Conservation (phyloP, 2,888 invertebrate genomes). For the Cataglyphis altisquamis region DNA sequence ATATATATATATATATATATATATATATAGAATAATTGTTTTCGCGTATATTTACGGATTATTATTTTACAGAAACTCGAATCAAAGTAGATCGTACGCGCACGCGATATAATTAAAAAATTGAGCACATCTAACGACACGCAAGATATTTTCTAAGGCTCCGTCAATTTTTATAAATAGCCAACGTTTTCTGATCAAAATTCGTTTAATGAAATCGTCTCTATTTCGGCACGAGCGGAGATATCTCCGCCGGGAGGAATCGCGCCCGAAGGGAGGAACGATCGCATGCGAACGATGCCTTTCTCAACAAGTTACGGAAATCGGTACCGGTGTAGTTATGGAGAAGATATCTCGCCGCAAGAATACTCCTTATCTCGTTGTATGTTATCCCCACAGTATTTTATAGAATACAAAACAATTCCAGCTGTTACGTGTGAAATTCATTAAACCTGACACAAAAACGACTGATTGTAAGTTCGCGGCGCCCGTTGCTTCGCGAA, state of each 20-base stretch:
- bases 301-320: slow-evolving; percentile 78
- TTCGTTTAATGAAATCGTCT: slow-evolving; percentile 25
- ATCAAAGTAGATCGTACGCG: background rate
- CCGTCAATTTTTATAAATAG: slow-evolving; percentile 5
- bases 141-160: background rate
- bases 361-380: slow-evolving; percentile 8
- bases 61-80: background rate
- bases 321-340: slow-evolving; percentile 63
- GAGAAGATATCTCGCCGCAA: background rate
- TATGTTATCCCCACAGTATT: background rate
- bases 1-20: background rate
- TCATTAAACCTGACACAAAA: slow-evolving; percentile 42
- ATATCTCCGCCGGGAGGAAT: slow-evolving; percentile 45
- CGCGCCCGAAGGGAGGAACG: slow-evolving; percentile 34
- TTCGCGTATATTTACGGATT: background rate
- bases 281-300: slow-evolving; percentile 70
- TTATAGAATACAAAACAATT: slow-evolving; percentile 71
- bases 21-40: background rate
- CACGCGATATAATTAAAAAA: background rate
- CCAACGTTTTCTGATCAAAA: slow-evolving; percentile 32
- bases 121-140: background rate
- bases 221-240: slow-evolving; percentile 24
- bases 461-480: background rate
- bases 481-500: background rate
- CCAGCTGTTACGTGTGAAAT: slow-evolving; percentile 52